A percentile compares a stretch with the other conserved stretches of the same genome.
phyloP scores from a whole-genome alignment of 35 echinoderm and acorn worm species.

The Lytechinus variegatus region DNA sequence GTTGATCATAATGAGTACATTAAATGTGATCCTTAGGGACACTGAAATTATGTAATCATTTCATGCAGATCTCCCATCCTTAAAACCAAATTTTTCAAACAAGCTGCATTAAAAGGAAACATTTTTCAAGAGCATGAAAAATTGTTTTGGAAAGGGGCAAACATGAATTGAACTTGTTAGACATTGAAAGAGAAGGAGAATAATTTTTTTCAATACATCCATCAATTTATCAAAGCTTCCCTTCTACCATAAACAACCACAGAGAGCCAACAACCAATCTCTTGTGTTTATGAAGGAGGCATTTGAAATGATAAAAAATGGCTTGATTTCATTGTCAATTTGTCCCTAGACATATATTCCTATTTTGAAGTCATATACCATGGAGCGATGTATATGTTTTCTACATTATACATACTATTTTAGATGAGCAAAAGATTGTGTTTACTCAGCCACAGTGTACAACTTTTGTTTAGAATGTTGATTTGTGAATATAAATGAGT shows the following conservation, averaged over 20 bases:
- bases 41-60: too few relatives aligned
- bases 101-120: background rate
- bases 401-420: background rate
- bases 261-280: background rate
- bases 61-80: too few relatives aligned
- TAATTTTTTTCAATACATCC: background rate
- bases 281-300: background rate
- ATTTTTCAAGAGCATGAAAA: background rate
- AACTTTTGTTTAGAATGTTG: background rate
- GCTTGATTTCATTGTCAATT: background rate
- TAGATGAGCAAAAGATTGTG: background rate
- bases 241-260: background rate
- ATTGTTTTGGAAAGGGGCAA: background rate
- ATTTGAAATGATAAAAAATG: background rate
- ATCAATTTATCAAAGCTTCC: background rate
- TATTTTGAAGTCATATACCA: background rate
- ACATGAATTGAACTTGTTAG: background rate
- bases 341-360: background rate
- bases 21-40: too few relatives aligned
- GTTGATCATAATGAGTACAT: too few relatives aligned
- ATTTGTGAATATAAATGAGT: background rate
- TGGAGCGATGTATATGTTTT: background rate
- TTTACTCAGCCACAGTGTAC: background rate
- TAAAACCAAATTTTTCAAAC: too few relatives aligned
- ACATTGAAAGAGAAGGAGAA: background rate